Evolutionary conservation across 2,797 vertebrate species (phyloP).

Genomic region (Valencia hispanica): DNA sequence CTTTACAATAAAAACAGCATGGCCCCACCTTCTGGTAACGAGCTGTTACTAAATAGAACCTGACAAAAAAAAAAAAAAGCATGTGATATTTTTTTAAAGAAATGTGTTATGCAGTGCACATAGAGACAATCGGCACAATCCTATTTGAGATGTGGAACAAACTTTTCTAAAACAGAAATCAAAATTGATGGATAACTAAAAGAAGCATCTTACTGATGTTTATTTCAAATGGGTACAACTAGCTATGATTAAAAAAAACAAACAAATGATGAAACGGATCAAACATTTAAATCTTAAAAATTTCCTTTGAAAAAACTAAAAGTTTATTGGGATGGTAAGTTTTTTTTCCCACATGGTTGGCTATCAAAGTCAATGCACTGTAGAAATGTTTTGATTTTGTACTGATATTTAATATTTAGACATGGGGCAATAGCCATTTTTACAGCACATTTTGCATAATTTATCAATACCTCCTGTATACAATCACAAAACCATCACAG

Average conservation of each 20-base stretch:
- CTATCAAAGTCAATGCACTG: conserved; percentile 18
- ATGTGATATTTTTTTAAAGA: not conserved
- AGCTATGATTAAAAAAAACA: not conserved
- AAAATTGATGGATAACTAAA: not conserved
- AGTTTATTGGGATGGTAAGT: not conserved
- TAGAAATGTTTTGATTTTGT: conserved; percentile 62
- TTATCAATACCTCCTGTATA: conserved; percentile 97
- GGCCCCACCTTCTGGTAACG: conserved; percentile 48
- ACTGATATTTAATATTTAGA: conserved; percentile 98
- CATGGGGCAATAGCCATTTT: conserved; percentile 93
- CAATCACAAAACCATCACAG: conserved; percentile 98
- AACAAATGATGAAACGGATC: not conserved
- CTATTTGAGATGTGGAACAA: not conserved
- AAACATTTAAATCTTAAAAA: not conserved
- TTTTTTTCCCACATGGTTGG: not conserved
- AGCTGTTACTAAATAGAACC: not conserved
- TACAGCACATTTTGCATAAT: conserved; percentile 98
- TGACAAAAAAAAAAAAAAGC: not conserved
- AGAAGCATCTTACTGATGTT: not conserved
- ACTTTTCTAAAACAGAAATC: not conserved
- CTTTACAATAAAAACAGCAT: not conserved
- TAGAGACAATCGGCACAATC: no score
- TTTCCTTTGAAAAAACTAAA: not conserved
- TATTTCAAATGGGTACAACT: not conserved
- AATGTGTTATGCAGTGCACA: not conserved